Base-by-base conservation (phyloP, 2,888 invertebrate species). In the Epistrophella euchroma region DNA sequence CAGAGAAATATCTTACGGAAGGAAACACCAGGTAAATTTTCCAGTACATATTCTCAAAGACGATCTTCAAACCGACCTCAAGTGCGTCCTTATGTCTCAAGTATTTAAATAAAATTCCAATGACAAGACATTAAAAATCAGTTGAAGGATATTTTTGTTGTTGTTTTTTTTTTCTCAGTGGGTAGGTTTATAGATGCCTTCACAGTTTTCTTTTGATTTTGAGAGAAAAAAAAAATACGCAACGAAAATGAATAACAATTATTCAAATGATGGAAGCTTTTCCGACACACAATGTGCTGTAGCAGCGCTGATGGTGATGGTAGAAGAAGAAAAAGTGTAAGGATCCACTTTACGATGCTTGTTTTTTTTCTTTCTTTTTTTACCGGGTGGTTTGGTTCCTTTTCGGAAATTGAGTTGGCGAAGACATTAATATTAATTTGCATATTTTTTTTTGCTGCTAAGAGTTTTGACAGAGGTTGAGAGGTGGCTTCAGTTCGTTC, bases 381-480 rank as follows among this genome's bases (percentile, higher is more conserved):
- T 19, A 37, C 25, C 52, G 17, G 52, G 17, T 70, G 28, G 62
- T 81, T 81, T 70, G 28, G 62, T 81, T 81, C 75, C 70, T 70
- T 50, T 85, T 73, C 45, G 76, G 80, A 80, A 84, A 80, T 85
- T 76, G 76, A 85, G 80, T 80, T 85, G 80, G 72, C 58, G 74
- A 82, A 81, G 74, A 74, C 86, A 86, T 86, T 86, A 82, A 86
- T 86, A 86, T 86, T 86, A 86, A 86, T 82, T 86, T 86, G 82
- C 86, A 86, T 86, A 86, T 45, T 82, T 82, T 77, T 45, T 82
- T 82, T 77, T 76, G 40, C 60, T 76, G 58, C 66, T 52, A 80
- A 76, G 62, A 71, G 28, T 71, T 79, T 68, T 28, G 47, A 64
- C 68, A 45, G 58, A 45, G 32, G 13, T 25, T 50, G 58, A 43